These are phyloP conservation scores for Pterocles gutturalis DNA, from an alignment of 2,113 vertebrate species.

Conservation along the genomic window DNA sequence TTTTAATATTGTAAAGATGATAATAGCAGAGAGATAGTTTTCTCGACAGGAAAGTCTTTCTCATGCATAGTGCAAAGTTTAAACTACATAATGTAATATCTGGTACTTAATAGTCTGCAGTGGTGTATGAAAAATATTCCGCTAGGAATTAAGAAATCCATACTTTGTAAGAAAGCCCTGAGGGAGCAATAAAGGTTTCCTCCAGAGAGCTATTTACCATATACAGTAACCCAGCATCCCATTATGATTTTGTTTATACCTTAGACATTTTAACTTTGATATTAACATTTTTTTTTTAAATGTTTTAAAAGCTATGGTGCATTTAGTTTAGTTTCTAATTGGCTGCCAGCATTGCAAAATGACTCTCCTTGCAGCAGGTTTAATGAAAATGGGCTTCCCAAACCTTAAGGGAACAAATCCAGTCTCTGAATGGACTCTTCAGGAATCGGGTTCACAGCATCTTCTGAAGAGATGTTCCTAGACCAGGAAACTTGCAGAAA, in stretches of 20 bases:
- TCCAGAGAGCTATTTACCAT: constrained; percentile 77
- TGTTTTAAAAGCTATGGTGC: constrained; percentile 51
- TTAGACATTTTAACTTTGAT: constrained; percentile 56
- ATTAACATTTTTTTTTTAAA: constrained; percentile 25
- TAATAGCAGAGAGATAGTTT: constrained; percentile 53
- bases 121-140: constrained; percentile 83
- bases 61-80: constrained; percentile 74
- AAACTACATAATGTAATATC: constrained; percentile 78
- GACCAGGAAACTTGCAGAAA: background rate
- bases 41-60: constrained; percentile 72
- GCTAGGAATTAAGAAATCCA: constrained; percentile 81
- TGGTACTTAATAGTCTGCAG: constrained; percentile 82
- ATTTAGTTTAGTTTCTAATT: constrained; percentile 68
- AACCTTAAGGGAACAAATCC: background rate
- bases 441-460: background rate
- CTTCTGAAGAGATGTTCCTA: background rate
- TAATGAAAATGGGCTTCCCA: background rate
- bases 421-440: background rate
- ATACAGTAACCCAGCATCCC: constrained; percentile 62
- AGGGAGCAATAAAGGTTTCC: constrained; percentile 78
- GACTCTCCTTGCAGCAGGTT: background rate
- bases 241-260: constrained; percentile 72
- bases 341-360: constrained; percentile 19
- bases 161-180: constrained; percentile 75
- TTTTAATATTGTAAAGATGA: constrained; percentile 75